phyloP scores from a whole-genome alignment of 2,888 invertebrate genomes.

The Nymphalis polychloros region DNA sequence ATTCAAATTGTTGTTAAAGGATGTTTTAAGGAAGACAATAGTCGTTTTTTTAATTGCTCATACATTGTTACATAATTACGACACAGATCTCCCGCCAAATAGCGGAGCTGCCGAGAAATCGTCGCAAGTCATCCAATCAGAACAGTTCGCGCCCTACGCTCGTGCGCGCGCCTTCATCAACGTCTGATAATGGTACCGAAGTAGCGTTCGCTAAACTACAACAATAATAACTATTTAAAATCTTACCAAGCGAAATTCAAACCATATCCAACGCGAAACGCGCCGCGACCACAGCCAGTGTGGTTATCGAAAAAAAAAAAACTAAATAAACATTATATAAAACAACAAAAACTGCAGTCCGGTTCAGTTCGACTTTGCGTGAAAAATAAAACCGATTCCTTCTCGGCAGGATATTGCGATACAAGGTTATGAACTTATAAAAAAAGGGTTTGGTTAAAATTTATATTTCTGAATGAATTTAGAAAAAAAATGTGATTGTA shows the following conservation, averaged over 20 bases:
- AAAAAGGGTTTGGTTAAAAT: conserved; percentile 7
- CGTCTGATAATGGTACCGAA: conserved; percentile 57
- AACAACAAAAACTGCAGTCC: conserved; percentile 57
- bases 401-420: conserved; percentile 39
- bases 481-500: background rate
- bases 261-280: conserved; percentile 57
- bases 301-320: conserved; percentile 52
- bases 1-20: background rate
- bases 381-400: conserved; percentile 50
- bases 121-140: conserved; percentile 66
- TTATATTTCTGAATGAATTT: background rate
- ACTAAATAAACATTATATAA: conserved; percentile 50
- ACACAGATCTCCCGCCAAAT: conserved; percentile 67
- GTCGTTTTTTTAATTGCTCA: conserved; percentile 22
- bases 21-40: conserved; percentile 15
- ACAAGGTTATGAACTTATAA: conserved; percentile 39
- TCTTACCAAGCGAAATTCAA: conserved; percentile 48
- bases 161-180: conserved; percentile 73
- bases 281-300: conserved; percentile 55
- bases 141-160: conserved; percentile 65
- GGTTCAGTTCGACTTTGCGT: conserved; percentile 60
- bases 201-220: conserved; percentile 45
- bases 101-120: conserved; percentile 32
- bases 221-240: conserved; percentile 54
- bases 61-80: conserved; percentile 47